phyloP scores from a whole-genome alignment of 2,113 vertebrate genomes.

The Leptosomus discolor region DNA sequence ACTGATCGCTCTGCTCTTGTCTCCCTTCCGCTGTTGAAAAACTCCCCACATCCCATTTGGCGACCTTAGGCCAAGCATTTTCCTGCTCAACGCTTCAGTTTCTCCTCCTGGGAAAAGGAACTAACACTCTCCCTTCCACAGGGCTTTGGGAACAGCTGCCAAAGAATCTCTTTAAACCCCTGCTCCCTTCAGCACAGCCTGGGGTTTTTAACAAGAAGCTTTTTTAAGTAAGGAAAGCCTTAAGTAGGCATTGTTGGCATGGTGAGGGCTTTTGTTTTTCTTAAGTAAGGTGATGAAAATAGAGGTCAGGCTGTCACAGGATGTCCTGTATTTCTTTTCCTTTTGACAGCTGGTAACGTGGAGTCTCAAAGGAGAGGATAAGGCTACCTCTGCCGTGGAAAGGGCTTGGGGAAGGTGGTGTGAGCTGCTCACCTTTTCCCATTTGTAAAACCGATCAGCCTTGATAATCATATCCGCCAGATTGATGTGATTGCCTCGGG shows the following conservation, averaged over 20 bases:
- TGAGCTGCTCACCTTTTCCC: slow-evolving; percentile 78
- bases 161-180: background rate
- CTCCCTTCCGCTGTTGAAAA: background rate
- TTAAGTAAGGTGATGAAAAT: background rate
- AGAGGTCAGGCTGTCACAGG: background rate
- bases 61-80: background rate
- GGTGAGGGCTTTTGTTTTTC: background rate
- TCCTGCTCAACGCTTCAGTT: background rate
- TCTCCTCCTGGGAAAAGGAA: background rate
- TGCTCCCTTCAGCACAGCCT: background rate
- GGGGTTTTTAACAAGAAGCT: background rate
- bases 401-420: background rate
- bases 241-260: background rate
- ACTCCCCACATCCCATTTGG: background rate
- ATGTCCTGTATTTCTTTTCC: background rate
- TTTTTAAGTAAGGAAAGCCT: background rate
- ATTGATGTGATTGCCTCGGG: slow-evolving; percentile 82
- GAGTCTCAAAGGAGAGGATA: background rate
- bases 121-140: background rate
- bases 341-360: background rate
- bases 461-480: slow-evolving; percentile 92
- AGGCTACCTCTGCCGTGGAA: background rate
- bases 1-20: background rate
- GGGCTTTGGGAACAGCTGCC: background rate
- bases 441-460: slow-evolving; percentile 86